Percentiles rank a stretch among this genome's conserved stretches.
phyloP scores from a whole-genome alignment of 2,888 invertebrate genomes.

The Ennomos fuscantarius region DNA sequence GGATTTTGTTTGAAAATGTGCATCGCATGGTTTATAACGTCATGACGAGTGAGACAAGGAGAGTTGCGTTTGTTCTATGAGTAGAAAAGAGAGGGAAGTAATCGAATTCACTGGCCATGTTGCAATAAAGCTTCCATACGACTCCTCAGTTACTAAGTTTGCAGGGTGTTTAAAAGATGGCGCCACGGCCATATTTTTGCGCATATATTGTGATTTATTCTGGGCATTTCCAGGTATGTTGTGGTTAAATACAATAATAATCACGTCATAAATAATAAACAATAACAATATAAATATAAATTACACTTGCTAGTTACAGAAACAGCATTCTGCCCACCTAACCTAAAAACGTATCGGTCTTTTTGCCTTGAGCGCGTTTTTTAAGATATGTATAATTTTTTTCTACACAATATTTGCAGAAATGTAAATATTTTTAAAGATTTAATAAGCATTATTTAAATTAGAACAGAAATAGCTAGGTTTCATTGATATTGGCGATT shows the following conservation, averaged over 20 bases:
- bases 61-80: conserved; percentile 44
- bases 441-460: too few relatives aligned
- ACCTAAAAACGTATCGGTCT: conserved; percentile 2
- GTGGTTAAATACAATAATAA: background rate
- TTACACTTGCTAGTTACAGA: too few relatives aligned
- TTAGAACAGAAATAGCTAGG: too few relatives aligned
- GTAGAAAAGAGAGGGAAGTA: conserved; percentile 61
- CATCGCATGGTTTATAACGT: conserved; percentile 56
- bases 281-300: too few relatives aligned
- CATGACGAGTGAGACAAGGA: conserved; percentile 58
- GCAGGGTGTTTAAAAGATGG: conserved; percentile 68
- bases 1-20: conserved; percentile 62
- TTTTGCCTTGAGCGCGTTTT: too few relatives aligned
- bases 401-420: too few relatives aligned
- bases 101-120: conserved; percentile 63
- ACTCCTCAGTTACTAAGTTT: conserved; percentile 61
- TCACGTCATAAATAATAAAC: too few relatives aligned
- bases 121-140: conserved; percentile 66
- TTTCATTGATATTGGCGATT: too few relatives aligned
- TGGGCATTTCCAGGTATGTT: conserved; percentile 21
- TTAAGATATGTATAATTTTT: too few relatives aligned
- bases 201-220: conserved; percentile 28
- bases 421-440: too few relatives aligned
- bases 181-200: conserved; percentile 57
- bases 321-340: conserved; percentile 4